Evolutionary conservation across 35 echinoderm and acorn worm species (phyloP).

Genomic region (Heliocidaris erythrogramma): DNA sequence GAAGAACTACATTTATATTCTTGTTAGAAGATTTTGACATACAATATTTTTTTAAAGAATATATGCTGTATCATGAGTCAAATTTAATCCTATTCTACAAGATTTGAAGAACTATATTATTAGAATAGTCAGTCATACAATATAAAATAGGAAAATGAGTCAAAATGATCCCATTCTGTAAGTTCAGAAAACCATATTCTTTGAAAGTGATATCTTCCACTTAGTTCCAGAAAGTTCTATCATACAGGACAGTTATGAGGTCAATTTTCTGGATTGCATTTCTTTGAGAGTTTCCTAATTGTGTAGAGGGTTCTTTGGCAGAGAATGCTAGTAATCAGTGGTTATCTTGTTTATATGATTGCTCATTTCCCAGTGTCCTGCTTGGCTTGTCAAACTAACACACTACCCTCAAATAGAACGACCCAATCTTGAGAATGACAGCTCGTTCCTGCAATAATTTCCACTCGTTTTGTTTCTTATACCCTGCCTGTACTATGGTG

Average conservation of each 20-base stretch:
- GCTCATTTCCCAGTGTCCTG: constrained; percentile 2
- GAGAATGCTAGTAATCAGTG: not conserved
- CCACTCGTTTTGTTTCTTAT: not conserved
- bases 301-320: not conserved
- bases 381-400: not conserved
- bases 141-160: no score
- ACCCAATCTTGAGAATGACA: not conserved
- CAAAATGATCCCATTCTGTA: no score
- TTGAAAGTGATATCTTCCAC: no score
- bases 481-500: not conserved
- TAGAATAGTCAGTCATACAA: no score
- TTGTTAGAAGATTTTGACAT: no score
- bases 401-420: not conserved
- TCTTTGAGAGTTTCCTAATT: not conserved
- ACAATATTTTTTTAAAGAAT: no score
- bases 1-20: no score
- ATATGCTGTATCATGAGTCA: no score
- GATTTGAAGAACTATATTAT: no score
- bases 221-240: no score
- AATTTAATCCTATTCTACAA: no score
- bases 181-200: no score
- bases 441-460: not conserved
- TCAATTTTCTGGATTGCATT: not conserved
- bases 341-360: constrained; percentile 10
- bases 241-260: not conserved